A percentile compares a stretch with the other conserved stretches of the same genome.
These are phyloP conservation scores for Drosophila lini DNA, from an alignment of 1,140 invertebrate genomes.

Conservation along the genomic window DNA sequence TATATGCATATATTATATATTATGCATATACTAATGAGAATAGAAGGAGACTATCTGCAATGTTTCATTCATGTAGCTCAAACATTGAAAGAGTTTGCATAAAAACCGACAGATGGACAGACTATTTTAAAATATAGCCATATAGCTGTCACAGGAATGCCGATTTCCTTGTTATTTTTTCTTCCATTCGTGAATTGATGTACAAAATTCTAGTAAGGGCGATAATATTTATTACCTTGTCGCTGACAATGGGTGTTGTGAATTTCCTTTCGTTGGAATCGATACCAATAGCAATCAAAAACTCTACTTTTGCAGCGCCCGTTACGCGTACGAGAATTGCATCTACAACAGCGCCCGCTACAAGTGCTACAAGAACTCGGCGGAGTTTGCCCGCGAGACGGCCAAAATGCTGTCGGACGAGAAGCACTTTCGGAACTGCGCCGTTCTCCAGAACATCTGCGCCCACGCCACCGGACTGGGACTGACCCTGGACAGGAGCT, in stretches of 20 bases:
- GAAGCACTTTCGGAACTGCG: slow-evolving; percentile 79
- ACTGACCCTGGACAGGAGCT: slow-evolving; percentile 1
- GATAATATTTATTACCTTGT: background rate
- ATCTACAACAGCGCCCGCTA: slow-evolving; percentile 81
- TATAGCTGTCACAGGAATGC: background rate
- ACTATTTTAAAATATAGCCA: too few relatives aligned
- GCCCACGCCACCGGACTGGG: slow-evolving; percentile 1
- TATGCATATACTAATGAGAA: too few relatives aligned
- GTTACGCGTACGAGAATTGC: slow-evolving; percentile 80
- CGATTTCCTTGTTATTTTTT: background rate
- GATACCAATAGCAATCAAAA: slow-evolving; percentile 14
- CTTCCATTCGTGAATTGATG: background rate
- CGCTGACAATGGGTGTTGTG: background rate
- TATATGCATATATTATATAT: too few relatives aligned
- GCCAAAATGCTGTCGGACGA: slow-evolving; percentile 82
- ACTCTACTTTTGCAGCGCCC: slow-evolving; percentile 52
- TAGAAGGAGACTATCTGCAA: too few relatives aligned
- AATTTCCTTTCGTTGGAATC: background rate
- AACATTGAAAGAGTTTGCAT: too few relatives aligned
- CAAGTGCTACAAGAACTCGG: slow-evolving; percentile 81
- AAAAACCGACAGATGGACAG: too few relatives aligned
- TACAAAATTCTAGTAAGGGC: background rate
- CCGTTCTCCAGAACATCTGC: slow-evolving; percentile 72
- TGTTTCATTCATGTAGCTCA: too few relatives aligned
- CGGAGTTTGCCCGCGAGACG: slow-evolving; percentile 77